Percentiles rank a stretch among this genome's conserved stretches.
Evolutionary conservation across 1,140 invertebrate species (phyloP).

Genomic region (Hylaeus anthracinus): DNA sequence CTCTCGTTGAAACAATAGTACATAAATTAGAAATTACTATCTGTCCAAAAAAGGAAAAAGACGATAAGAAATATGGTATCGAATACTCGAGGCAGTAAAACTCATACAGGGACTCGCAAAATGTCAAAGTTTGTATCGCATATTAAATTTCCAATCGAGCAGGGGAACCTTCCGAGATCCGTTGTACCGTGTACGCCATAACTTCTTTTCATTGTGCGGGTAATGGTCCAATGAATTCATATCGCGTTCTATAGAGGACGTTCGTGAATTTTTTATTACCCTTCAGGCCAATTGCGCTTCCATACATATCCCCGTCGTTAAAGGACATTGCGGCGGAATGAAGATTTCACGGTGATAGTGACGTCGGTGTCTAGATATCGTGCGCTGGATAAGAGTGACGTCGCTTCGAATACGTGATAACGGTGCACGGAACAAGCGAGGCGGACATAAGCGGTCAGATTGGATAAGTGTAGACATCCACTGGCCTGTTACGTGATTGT

Average conservation of each 20-base stretch:
- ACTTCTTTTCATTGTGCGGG: neutral
- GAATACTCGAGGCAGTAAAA: neutral
- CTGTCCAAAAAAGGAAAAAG: no score
- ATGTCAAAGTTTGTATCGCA: neutral
- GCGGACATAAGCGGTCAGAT: constrained; percentile 41
- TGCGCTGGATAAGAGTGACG: constrained; percentile 48
- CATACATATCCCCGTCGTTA: constrained; percentile 34
- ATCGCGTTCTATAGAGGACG: neutral
- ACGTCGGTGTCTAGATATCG: constrained; percentile 32
- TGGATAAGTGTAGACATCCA: constrained; percentile 37
- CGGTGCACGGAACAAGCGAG: constrained; percentile 40
- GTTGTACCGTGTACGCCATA: neutral
- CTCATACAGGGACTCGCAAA: neutral
- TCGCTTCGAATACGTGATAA: constrained; percentile 50
- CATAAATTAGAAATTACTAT: no score
- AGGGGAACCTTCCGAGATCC: neutral
- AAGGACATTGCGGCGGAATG: constrained; percentile 26
- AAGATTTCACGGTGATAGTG: constrained; percentile 21
- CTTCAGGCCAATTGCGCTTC: constrained; percentile 9
- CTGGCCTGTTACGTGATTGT: constrained; percentile 41
- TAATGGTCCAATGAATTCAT: neutral
- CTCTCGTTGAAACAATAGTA: no score
- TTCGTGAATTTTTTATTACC: constrained; percentile 2
- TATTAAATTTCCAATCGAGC: neutral
- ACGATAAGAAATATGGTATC: no score